Evolutionary conservation across 2,888 invertebrate genomes (phyloP).

Genomic region (Andrena flavipes): DNA sequence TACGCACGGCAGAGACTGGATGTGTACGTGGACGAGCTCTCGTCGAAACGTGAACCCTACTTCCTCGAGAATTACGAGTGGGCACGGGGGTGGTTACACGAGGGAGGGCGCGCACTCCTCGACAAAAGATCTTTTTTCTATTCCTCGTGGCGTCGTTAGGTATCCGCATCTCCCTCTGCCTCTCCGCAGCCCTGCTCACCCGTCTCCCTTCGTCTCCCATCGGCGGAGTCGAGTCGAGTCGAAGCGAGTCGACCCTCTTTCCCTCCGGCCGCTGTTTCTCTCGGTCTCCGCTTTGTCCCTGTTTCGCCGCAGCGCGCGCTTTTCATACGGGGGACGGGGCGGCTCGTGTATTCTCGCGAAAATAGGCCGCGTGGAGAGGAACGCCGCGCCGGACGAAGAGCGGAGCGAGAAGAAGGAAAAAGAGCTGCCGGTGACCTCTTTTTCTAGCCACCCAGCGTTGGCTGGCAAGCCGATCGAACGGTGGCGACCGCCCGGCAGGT

Average conservation of each 20-base stretch:
- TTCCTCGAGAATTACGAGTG: conserved; percentile 69
- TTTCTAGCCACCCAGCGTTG: conserved; percentile 36
- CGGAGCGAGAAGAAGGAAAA: conserved; percentile 38
- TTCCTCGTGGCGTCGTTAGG: conserved; percentile 59
- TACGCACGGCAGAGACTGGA: conserved; percentile 52
- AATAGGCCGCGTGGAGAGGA: conserved; percentile 74
- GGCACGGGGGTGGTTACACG: conserved; percentile 45
- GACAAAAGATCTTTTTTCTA: conserved; percentile 71
- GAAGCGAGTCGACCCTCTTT: background rate
- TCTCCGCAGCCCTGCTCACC: background rate
- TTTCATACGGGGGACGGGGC: conserved; percentile 57
- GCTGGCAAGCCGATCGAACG: conserved; percentile 47
- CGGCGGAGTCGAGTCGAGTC: too few relatives aligned
- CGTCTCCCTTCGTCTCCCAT: too few relatives aligned
- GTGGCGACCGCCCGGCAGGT: conserved; percentile 43
- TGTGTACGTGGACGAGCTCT: conserved; percentile 56
- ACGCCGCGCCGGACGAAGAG: conserved; percentile 33
- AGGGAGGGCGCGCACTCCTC: conserved; percentile 61
- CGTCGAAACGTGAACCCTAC: conserved; percentile 69
- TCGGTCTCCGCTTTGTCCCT: conserved; percentile 49
- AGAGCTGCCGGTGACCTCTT: conserved; percentile 57
- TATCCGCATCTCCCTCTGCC: conserved; percentile 38
- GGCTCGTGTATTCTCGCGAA: conserved; percentile 68
- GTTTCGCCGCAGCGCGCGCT: conserved; percentile 53
- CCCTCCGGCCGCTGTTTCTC: conserved; percentile 17